These are phyloP conservation scores for Stichopus chloronotus DNA, from an alignment of 35 echinoderm and acorn worm genomes.

Conservation along the genomic window DNA sequence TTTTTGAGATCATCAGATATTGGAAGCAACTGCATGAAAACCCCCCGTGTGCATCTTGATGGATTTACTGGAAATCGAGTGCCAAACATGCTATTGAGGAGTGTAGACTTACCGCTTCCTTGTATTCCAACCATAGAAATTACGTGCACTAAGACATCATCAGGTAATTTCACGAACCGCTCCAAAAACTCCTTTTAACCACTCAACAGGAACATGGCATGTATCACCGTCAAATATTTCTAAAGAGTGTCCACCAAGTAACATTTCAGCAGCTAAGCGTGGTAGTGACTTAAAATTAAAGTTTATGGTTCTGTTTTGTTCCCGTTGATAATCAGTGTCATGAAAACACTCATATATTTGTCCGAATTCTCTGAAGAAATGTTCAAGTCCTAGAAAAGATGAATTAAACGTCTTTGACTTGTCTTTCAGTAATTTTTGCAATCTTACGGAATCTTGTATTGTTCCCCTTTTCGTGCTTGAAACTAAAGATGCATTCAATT, in stretches of 20 bases:
- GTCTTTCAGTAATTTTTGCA: background rate
- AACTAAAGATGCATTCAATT: background rate
- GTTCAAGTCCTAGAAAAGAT: constrained; percentile 26
- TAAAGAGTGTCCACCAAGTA: constrained; percentile 37
- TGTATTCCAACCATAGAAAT: constrained; percentile 46
- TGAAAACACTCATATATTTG: constrained; percentile 39
- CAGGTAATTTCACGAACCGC: background rate
- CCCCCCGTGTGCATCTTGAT: constrained; percentile 11
- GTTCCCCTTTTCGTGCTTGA: background rate
- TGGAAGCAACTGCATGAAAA: constrained; percentile 52
- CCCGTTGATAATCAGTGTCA: background rate
- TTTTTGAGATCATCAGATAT: background rate
- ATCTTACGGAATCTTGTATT: background rate
- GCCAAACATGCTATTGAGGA: background rate
- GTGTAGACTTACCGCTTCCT: constrained; percentile 53
- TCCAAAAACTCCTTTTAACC: constrained; percentile 26
- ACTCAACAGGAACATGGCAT: constrained; percentile 47
- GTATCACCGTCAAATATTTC: constrained; percentile 57
- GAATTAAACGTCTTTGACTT: background rate
- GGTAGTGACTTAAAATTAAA: background rate
- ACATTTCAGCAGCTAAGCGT: constrained; percentile 36
- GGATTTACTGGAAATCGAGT: background rate
- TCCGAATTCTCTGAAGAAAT: constrained; percentile 47
- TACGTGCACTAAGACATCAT: background rate
- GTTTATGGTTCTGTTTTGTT: background rate